phyloP scores from a whole-genome alignment of 2,888 invertebrate genomes.

The Leucophenga maculata region DNA sequence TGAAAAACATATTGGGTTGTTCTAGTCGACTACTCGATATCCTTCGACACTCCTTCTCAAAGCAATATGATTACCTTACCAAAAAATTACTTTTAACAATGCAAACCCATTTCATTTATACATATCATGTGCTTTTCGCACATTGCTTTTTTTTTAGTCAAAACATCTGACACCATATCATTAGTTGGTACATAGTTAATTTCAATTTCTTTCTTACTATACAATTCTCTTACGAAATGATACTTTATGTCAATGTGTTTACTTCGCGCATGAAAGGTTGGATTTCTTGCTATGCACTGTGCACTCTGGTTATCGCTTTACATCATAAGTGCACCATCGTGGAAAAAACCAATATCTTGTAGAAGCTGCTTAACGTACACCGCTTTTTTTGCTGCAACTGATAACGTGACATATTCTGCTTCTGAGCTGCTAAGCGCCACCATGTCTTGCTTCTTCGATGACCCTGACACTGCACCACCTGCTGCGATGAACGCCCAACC shows the following conservation, averaged over 20 bases:
- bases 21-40: no score
- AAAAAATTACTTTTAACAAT: not conserved
- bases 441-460: no score
- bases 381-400: conserved; percentile 37
- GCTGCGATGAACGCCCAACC: no score
- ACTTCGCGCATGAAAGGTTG: not conserved
- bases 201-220: not conserved
- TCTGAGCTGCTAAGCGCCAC: no score
- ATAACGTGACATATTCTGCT: no score
- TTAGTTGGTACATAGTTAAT: not conserved
- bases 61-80: not conserved
- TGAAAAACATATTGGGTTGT: no score
- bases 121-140: not conserved
- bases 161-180: no score
- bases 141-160: not conserved
- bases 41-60: not conserved
- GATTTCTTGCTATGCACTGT: not conserved
- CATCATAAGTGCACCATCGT: not conserved
- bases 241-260: not conserved
- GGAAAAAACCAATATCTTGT: not conserved
- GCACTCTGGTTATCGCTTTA: not conserved
- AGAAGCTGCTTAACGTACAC: conserved; percentile 9
- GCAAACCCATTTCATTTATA: not conserved
- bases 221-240: not conserved
- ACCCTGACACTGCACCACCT: no score